Base-by-base conservation (phyloP, 2,113 vertebrate genomes). In the Callionymus lyra region DNA sequence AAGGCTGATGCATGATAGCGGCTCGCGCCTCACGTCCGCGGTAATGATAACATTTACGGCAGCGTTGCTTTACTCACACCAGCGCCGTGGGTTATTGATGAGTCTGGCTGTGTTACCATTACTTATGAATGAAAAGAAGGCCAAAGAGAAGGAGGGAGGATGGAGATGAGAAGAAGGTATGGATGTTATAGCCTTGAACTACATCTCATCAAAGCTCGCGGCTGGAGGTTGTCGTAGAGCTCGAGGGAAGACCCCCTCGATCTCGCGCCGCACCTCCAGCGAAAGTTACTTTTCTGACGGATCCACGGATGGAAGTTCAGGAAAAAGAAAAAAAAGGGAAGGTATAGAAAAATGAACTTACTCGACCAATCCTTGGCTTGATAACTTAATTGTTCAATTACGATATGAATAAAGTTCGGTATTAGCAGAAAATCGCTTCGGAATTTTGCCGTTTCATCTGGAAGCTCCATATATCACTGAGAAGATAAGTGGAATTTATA, bases 41-140 rank as follows among this genome's bases (percentile, higher is more conserved):
- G 59, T 68, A 83, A 73, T 79, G 70, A 77, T 80, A 77, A 74
- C 70, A 80, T 82, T 82, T 82, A 75, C 79, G 69, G 81, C 68
- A 12, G 14, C 54, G 66, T 59, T 77, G 48, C 59, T 58, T 75
- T 76, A 21, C 68, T 63, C 54, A 54, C 66, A 72, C 61, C 42
- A 66, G 41, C 4, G 32, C 52, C 73, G 53, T 68, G 53, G 42
- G 39, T 81, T 85, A 84, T 85, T 82, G 76, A 85, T 82, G 80
- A 76, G 49, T 59, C 72, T 80, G 58, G 33, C 62, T 50, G 58
- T 70, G 65, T n/a, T 72, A 63, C 49, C 64, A 82, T 85, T 70
- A 83, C 64, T 85, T 79, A 84, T 82, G 57, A 78, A 84, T 81
- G 65, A 84, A 68, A 60, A 74, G 68, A 71, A 17, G 47, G 59